phyloP scores from a whole-genome alignment of 2,113 vertebrate species.

The Antechinus stuartii region DNA sequence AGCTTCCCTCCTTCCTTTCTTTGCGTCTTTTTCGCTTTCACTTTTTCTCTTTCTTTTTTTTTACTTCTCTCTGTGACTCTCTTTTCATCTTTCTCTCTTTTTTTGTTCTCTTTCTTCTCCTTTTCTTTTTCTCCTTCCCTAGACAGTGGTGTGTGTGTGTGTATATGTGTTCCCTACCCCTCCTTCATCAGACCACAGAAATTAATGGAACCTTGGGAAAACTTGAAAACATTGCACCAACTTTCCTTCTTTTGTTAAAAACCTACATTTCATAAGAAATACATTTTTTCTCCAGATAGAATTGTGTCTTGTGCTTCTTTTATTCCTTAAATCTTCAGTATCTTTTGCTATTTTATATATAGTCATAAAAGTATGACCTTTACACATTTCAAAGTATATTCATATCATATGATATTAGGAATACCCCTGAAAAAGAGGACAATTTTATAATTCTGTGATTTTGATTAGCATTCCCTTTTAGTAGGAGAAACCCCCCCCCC shows the following conservation, averaged over 20 bases:
- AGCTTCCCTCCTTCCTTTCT: neutral
- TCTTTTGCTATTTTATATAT: neutral
- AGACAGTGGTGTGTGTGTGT: neutral
- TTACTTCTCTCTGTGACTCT: neutral
- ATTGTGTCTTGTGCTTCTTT: neutral
- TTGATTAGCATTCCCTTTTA: neutral
- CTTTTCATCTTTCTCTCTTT: neutral
- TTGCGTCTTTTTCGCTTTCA: neutral
- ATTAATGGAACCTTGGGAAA: neutral
- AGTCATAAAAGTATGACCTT: neutral
- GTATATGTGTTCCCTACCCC: neutral
- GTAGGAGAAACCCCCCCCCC: neutral
- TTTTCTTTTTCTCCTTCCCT: neutral
- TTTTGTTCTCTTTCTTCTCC: neutral
- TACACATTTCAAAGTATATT: neutral
- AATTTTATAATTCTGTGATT: neutral
- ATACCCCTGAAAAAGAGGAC: neutral
- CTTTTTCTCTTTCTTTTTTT: neutral
- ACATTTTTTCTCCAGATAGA: neutral
- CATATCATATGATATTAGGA: neutral
- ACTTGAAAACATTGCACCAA: neutral
- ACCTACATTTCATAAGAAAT: neutral
- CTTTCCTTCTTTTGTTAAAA: neutral
- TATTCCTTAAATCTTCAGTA: neutral
- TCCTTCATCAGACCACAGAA: neutral